phyloP scores from a whole-genome alignment of 2,113 vertebrate species.

The Sapayoa aenigma region DNA sequence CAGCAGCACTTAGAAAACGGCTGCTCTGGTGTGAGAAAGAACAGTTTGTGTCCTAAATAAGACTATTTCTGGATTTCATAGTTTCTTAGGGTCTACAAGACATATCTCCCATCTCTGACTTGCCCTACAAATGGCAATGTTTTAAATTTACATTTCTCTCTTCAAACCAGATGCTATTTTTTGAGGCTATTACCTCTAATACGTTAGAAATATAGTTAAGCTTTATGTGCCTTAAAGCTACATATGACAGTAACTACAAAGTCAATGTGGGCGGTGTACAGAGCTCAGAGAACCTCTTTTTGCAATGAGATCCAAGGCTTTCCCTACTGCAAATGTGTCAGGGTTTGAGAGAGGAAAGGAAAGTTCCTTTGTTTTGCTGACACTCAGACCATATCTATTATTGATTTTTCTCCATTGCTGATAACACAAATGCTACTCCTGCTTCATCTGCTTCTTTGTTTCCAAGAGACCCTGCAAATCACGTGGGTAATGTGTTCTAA shows the following conservation, averaged over 20 bases:
- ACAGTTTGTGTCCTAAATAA: slow-evolving; percentile 1
- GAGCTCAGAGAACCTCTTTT: neutral
- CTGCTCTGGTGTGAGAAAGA: neutral
- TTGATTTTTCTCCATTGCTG: slow-evolving; percentile 61
- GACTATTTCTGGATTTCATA: neutral
- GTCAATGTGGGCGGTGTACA: neutral
- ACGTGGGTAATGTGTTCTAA: neutral
- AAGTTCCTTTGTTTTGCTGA: slow-evolving; percentile 44
- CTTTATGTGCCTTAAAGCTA: neutral
- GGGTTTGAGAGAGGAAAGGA: slow-evolving; percentile 11
- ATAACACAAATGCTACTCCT: slow-evolving; percentile 30
- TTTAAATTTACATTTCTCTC: neutral
- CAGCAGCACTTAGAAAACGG: neutral
- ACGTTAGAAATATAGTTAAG: neutral
- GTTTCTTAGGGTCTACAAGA: neutral
- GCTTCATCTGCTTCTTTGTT: slow-evolving; percentile 45
- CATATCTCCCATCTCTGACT: neutral
- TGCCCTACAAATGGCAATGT: neutral
- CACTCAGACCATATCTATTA: slow-evolving; percentile 42
- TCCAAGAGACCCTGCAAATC: slow-evolving; percentile 19
- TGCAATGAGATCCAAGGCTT: neutral
- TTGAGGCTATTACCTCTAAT: neutral
- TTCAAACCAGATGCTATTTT: neutral
- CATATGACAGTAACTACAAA: neutral
- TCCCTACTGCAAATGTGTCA: neutral